phyloP scores from a whole-genome alignment of 2,113 vertebrate genomes.

The Sinocyclocheilus anophthalmus region DNA sequence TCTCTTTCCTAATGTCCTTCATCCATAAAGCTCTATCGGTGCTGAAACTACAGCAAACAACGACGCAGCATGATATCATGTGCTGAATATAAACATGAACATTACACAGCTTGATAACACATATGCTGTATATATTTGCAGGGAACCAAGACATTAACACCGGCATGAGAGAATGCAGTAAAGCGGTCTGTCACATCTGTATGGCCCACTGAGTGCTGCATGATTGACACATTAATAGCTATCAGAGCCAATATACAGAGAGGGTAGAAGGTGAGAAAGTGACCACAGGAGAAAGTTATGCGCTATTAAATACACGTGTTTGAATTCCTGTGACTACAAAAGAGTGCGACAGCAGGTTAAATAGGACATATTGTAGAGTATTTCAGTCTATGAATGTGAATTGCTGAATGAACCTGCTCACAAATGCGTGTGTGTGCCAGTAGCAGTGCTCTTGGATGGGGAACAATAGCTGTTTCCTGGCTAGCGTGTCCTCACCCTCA shows the following conservation, averaged over 20 bases:
- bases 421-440: conserved; percentile 23
- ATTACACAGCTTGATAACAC: conserved; percentile 45
- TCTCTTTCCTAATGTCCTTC: background rate
- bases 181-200: background rate
- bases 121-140: conserved; percentile 32
- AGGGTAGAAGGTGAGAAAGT: background rate
- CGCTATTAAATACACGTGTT: conserved; percentile 29
- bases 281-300: conserved; percentile 2
- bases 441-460: conserved; percentile 38
- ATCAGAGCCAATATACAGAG: background rate
- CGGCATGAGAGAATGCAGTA: conserved; percentile 19
- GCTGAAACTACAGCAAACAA: background rate
- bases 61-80: conserved; percentile 16
- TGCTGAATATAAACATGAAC: background rate
- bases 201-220: background rate
- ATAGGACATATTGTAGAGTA: conserved; percentile 16
- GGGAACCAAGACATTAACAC: conserved; percentile 42
- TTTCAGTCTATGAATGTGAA: conserved; percentile 4
- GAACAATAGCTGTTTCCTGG: conserved; percentile 73
- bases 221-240: conserved; percentile 35
- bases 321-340: conserved; percentile 12
- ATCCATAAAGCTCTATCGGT: background rate
- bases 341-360: background rate
- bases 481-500: conserved; percentile 69
- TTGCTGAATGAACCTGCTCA: conserved; percentile 11